phyloP scores from a whole-genome alignment of 2,888 invertebrate genomes.

The Athalia cordata region DNA sequence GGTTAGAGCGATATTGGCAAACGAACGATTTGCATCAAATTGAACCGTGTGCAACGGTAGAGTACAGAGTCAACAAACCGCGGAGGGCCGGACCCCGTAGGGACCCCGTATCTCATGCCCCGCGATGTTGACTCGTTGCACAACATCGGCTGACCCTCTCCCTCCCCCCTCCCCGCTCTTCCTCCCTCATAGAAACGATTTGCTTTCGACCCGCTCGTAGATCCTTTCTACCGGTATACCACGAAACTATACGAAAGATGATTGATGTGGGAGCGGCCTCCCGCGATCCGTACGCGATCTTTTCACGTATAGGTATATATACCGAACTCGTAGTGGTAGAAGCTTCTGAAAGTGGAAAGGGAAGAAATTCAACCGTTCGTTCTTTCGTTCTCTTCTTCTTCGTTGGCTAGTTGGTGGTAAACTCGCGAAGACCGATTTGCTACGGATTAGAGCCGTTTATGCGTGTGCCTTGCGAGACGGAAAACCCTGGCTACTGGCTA shows the following conservation, averaged over 20 bases:
- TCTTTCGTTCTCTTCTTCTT: not conserved
- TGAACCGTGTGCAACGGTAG: constrained; percentile 61
- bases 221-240: constrained; percentile 56
- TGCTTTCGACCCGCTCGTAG: constrained; percentile 61
- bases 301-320: constrained; percentile 25
- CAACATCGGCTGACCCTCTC: constrained; percentile 62
- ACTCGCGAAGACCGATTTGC: constrained; percentile 54
- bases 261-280: constrained; percentile 72
- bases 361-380: constrained; percentile 9
- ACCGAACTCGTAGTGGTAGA: not conserved
- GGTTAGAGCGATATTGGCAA: constrained; percentile 61
- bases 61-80: constrained; percentile 63
- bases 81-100: constrained; percentile 44
- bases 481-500: constrained; percentile 40
- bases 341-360: not conserved
- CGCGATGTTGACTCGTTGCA: constrained; percentile 64
- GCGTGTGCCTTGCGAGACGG: constrained; percentile 49
- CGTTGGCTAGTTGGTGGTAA: not conserved
- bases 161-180: no score
- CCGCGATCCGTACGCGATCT: constrained; percentile 46
- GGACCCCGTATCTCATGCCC: constrained; percentile 48
- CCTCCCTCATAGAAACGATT: constrained; percentile 63
- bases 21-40: constrained; percentile 73
- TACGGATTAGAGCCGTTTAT: constrained; percentile 56
- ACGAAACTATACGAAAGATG: constrained; percentile 68